Percentiles rank a stretch among this genome's conserved stretches.
phyloP scores from a whole-genome alignment of 64 coral and sea anemone species.

The Actinia equina region DNA sequence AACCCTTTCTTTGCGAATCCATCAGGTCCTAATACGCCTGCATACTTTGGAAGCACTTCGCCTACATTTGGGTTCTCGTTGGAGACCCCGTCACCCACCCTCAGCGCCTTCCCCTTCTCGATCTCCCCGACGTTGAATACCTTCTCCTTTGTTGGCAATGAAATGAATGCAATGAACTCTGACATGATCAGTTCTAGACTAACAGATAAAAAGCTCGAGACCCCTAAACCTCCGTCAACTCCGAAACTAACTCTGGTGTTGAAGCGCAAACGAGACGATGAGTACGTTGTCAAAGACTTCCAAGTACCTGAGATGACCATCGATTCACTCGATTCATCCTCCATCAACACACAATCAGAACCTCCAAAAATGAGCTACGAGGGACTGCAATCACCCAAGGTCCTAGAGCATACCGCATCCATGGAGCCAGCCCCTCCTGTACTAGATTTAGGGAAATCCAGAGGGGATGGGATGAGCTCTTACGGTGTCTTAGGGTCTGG shows the following conservation, averaged over 20 bases:
- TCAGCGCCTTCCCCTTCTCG: conserved; percentile 75
- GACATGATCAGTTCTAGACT: conserved; percentile 33
- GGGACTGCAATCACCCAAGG: not conserved
- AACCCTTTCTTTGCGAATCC: conserved; percentile 60
- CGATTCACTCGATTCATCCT: not conserved
- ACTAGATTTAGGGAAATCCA: not conserved
- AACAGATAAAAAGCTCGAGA: conserved; percentile 69
- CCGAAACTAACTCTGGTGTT: conserved; percentile 76
- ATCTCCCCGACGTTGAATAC: conserved; percentile 65
- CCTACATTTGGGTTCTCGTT: conserved; percentile 68
- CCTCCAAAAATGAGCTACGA: not conserved
- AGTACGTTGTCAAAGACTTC: conserved; percentile 80
- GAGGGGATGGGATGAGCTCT: not conserved
- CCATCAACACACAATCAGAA: not conserved
- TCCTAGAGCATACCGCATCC: not conserved
- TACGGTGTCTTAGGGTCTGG: not conserved
- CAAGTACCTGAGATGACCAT: conserved; percentile 40
- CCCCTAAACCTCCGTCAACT: conserved; percentile 44
- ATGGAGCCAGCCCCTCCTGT: not conserved
- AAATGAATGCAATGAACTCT: conserved; percentile 22
- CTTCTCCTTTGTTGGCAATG: conserved; percentile 62
- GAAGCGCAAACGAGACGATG: conserved; percentile 78
- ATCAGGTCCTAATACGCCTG: conserved; percentile 70
- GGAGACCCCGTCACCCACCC: conserved; percentile 80
- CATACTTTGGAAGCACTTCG: conserved; percentile 53